These are phyloP conservation scores for Cephus pygmeus DNA, from an alignment of 2,888 invertebrate genomes.

Conservation along the genomic window DNA sequence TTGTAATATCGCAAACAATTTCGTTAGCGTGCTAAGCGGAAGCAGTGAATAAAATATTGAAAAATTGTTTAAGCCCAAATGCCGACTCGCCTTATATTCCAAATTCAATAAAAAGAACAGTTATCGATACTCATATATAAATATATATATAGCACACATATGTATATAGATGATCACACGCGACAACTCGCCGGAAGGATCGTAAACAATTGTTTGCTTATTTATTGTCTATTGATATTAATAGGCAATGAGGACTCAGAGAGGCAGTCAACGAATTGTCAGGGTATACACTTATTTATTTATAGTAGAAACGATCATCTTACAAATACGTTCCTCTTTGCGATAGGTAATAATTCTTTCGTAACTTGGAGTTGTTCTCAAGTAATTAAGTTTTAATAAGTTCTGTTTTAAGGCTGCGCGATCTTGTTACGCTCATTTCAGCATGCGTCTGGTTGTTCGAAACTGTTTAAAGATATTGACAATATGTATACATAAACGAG, in stretches of 20 bases:
- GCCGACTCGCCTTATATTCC: not conserved
- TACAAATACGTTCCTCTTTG: not conserved
- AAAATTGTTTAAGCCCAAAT: too few species aligned
- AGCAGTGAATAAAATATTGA: not conserved
- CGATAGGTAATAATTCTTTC: not conserved
- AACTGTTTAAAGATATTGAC: conserved; percentile 21
- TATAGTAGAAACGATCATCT: too few species aligned
- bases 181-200: not conserved
- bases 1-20: not conserved
- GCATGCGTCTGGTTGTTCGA: not conserved
- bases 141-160: not conserved
- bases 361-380: not conserved
- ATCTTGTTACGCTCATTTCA: not conserved
- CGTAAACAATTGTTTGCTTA: not conserved
- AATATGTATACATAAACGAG: conserved; percentile 23
- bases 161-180: not conserved
- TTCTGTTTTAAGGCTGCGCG: not conserved
- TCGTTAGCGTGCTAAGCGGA: not conserved
- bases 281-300: not conserved
- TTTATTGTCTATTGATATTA: not conserved
- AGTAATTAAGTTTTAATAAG: not conserved
- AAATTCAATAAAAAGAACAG: not conserved
- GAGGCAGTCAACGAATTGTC: not conserved
- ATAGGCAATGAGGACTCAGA: not conserved
- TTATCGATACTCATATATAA: not conserved